A percentile compares a stretch with the other conserved stretches of the same genome.
phyloP scores from a whole-genome alignment of 2,113 vertebrate genomes.

The Patagioenas fasciata region DNA sequence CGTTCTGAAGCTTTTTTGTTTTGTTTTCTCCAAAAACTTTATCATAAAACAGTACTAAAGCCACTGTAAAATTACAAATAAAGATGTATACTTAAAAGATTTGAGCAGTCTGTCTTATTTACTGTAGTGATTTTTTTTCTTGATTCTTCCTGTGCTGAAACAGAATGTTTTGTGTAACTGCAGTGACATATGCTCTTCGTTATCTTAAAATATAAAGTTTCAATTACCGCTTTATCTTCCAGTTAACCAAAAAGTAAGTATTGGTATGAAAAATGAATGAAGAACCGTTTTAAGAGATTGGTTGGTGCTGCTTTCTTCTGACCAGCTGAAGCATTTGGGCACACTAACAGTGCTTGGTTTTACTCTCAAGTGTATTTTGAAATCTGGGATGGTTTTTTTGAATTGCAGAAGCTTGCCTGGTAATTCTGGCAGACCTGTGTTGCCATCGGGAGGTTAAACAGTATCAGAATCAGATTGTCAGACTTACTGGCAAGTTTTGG shows the following conservation, averaged over 20 bases:
- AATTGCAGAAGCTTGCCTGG: neutral
- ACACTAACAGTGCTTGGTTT: neutral
- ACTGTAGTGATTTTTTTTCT: neutral
- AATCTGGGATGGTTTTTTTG: neutral
- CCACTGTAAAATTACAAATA: conserved; percentile 68
- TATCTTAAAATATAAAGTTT: neutral
- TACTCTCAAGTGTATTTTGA: neutral
- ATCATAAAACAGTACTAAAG: conserved; percentile 45
- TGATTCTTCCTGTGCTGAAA: neutral
- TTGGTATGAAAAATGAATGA: neutral
- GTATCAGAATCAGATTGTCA: neutral
- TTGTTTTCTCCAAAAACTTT: neutral
- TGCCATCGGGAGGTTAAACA: neutral
- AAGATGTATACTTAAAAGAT: conserved; percentile 55
- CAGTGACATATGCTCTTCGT: neutral
- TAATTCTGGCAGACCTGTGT: neutral
- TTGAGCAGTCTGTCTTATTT: conserved; percentile 33
- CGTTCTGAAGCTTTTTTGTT: conserved; percentile 30
- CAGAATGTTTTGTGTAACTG: neutral
- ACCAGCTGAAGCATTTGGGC: neutral
- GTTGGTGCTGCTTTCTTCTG: neutral
- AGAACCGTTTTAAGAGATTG: neutral
- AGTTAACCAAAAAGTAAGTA: neutral
- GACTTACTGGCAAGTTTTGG: neutral
- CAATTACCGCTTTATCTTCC: neutral